Base-by-base conservation (phyloP, 92 coral and sea anemone genomes). In the Phenganax subtilis region DNA sequence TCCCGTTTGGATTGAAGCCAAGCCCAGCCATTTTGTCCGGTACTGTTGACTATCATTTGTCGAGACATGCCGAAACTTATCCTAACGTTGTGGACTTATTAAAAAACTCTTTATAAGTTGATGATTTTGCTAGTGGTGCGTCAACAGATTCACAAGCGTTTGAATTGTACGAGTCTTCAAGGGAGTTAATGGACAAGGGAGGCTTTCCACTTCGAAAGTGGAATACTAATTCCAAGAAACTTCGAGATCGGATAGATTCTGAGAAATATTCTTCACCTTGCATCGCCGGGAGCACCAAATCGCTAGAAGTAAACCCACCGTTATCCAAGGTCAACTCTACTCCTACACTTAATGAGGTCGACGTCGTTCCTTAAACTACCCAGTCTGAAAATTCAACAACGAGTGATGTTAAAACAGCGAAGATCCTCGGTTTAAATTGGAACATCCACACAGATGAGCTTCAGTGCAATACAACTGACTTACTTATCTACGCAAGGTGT, bases 1-100 rank as follows among this genome's bases (percentile, higher is more conserved):
- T 72, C 3, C 76, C 76, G 6, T 72, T 72, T 72, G 76, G 76
- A 9, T 56, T 72, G 55, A 72, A 10, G 6, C 76, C 76, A 2
- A 72, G 55, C 16, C 76, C 76, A 4, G 57, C 55, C 55, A 72
- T 72, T 25, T 72, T 72, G n/a, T 6, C 57, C 8, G 9, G 76
- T 25, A 72, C 76, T 72, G 16, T 72, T 6, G 55, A 10, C 2
- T 56, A 72, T 6, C 76, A 72, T 72, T 29, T 72, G 7, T 72
- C 76, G 6, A 47, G 9, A 8, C 55, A 72, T 1, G 51, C 31
- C 7, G 30, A 12, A 51, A 72, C 20, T 20, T 54, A 72, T 4
- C 76, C 76, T 9, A 56, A 12, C 6, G 28, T 72, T 8, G 76
- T 72, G 16, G 55, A 10, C 31, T 65, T 72, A 25, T 15, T 72